Evolutionary conservation across 2,113 vertebrate species (phyloP), one percentile per base, ranked within the genome.

Genomic region (Pollimyrus isidori): DNA sequence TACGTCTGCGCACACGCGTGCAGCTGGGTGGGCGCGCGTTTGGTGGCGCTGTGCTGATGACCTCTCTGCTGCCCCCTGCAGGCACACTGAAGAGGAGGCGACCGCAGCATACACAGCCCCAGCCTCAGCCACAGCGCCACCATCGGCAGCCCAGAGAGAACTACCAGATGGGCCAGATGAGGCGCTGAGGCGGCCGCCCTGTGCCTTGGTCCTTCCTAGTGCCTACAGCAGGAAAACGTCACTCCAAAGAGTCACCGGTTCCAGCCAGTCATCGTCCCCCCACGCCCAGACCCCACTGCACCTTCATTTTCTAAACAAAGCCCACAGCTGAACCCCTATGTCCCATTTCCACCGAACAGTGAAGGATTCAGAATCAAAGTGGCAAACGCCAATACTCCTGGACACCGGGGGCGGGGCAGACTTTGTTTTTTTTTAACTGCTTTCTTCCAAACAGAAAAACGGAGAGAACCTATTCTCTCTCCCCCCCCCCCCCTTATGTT

Each of bases 141-240:
- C 94, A 98, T 95, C 96, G 98, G 92, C 95, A 96, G 92, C 97
- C 97, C 88, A 94, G 98, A 84, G 98, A 99, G 94, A 99, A 97
- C 94, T 99, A 99, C 92, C 98, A 99, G 93, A 99, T 99, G 98
- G 98, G 98, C 93, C 98, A 99, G 94, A 98, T 99, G 98, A 96
- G 98, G 96, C 98, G 97, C 94, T 99, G 96, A 97, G 93, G 89
- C 94, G 86, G 93, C 95, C 95, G 95, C 93, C 94, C 95, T 96
- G 97, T 97, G 97, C 97, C 97, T 98, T 98, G 97, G 97, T 97
- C 97, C 97, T 97, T 98, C 97, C 97, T 98, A 97, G 97, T 99
- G 98, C 98, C 98, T 99, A 99, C 97, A 97, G 96, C 96, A 97
- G 97, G 97, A 97, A 97, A 96, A 96, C 96, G 96, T 97, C 97